Evolutionary conservation across 37 sponge, comb jelly and placozoan genomes (phyloP).

Genomic region (Spongilla lacustris): DNA sequence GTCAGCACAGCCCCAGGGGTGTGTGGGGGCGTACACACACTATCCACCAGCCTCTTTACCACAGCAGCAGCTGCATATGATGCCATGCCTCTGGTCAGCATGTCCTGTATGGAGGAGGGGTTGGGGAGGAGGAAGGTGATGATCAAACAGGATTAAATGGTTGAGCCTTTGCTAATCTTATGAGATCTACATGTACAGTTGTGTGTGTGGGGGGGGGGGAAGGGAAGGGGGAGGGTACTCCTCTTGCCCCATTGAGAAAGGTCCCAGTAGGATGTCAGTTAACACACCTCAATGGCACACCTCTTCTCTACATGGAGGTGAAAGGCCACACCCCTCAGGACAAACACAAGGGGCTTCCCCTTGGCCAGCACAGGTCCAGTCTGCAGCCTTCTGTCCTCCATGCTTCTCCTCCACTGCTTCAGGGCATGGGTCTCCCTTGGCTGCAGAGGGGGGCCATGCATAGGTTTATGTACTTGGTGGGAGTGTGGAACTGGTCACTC

Average conservation of each 20-base stretch:
- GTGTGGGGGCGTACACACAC: constrained; percentile 71
- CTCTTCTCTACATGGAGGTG: constrained; percentile 47
- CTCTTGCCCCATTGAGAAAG: too few species aligned
- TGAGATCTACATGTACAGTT: too few species aligned
- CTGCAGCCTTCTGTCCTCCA: constrained; percentile 57
- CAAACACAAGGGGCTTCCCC: constrained; percentile 73
- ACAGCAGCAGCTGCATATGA: constrained; percentile 43
- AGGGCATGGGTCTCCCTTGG: constrained; percentile 77
- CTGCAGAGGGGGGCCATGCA: neutral
- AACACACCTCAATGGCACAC: constrained; percentile 47
- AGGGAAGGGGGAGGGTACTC: too few species aligned
- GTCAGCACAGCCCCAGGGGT: constrained; percentile 23
- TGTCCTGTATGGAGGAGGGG: constrained; percentile 35
- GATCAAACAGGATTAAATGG: too few species aligned
- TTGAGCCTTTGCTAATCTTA: too few species aligned
- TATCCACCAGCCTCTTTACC: constrained; percentile 49
- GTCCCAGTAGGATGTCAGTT: neutral
- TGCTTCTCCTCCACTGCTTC: constrained; percentile 66
- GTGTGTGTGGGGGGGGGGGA: too few species aligned
- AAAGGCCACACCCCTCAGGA: constrained; percentile 83
- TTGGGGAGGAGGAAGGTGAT: neutral
- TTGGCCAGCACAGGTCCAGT: constrained; percentile 80
- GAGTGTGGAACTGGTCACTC: too few species aligned
- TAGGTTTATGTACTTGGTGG: neutral
- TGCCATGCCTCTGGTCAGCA: constrained; percentile 59